A percentile compares a stretch with the other conserved stretches of the same genome.
phyloP scores from a whole-genome alignment of 2,888 invertebrate species.

The Phortica magna region DNA sequence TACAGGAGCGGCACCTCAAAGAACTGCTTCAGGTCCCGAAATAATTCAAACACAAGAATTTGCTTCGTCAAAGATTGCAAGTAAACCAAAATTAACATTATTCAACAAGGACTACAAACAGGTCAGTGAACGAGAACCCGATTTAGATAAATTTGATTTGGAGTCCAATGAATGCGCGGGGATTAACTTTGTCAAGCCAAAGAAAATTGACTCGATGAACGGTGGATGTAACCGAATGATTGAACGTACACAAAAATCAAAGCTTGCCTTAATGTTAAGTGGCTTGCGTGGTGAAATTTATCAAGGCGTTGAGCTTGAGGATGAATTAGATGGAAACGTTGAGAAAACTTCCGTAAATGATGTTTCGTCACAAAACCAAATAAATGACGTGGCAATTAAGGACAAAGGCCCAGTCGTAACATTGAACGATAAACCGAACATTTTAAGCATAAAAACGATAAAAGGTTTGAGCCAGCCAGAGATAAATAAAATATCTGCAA shows the following conservation, averaged over 20 bases:
- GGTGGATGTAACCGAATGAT: conserved; percentile 62
- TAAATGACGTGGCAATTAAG: conserved; percentile 1
- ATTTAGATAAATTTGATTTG: conserved; percentile 49
- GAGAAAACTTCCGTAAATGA: not conserved
- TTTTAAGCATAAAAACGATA: not conserved
- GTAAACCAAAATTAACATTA: conserved; percentile 73
- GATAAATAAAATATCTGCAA: not conserved
- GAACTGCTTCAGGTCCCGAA: conserved; percentile 41
- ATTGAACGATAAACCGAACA: not conserved
- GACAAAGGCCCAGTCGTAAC: not conserved
- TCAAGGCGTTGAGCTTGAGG: conserved; percentile 55
- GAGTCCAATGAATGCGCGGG: conserved; percentile 64
- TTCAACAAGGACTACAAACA: conserved; percentile 71
- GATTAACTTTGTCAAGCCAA: conserved; percentile 76
- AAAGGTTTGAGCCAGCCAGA: not conserved
- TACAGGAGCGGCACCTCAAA: not conserved
- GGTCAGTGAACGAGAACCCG: not conserved
- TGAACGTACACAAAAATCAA: conserved; percentile 74
- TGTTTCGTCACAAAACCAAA: conserved; percentile 10
- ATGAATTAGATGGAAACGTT: conserved; percentile 11
- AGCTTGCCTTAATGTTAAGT: conserved; percentile 75
- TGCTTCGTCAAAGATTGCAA: not conserved
- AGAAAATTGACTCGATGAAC: conserved; percentile 59
- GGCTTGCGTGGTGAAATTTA: conserved; percentile 75
- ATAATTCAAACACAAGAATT: conserved; percentile 42